Evolutionary conservation across 2,888 invertebrate species (phyloP), one percentile per base, ranked within the genome.

Genomic region (Ametastegia equiseti): DNA sequence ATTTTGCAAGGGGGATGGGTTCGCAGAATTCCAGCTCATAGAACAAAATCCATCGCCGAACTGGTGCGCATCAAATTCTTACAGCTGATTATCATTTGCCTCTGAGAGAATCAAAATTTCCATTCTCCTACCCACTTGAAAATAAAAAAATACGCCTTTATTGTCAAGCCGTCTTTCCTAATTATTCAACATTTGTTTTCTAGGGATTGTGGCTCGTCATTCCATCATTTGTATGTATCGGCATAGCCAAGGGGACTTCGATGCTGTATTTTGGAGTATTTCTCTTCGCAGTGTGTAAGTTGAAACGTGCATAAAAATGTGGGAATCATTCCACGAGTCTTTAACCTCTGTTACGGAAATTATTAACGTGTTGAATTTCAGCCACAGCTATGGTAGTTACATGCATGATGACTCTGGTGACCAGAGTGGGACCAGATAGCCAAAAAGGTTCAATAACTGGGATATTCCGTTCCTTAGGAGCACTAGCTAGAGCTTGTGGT

Each of bases 371-470:
- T 42, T 88, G 86, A 81, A 81, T 91, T 92, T 45, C 86, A 96
- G 96, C 97, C 23, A 97, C 97, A 11, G 96, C 97, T n/a, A 95
- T 98, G 91, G 98, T 98, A 42, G 98, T 99, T 30, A 98, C 99
- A 13, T 98, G 98, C 89, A 94, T 99, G 93, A 99, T 98, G 88
- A 97, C 98, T 2, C 93, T 98, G 91, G 97, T 97, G n/a, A 97
- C 98, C 2, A 94, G 95, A 84, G 95, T 96, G 90, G 96, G 97
- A 6, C 95, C 95, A 50, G 94, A 93, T 82, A 95, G 95, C 88
- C 97, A 98, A 88, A 98, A 98, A 89, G 99, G 99, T 39, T 96
- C 96, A 0, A 96, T 98, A 84, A 95, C 99, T 89, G 99, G 99
- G 13, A 97, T 97, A 84, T 97, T 99, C 89, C 94, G 99, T 82